These are phyloP conservation scores for Erythrocercus mccallii DNA, from an alignment of 2,113 vertebrate species.

Conservation along the genomic window DNA sequence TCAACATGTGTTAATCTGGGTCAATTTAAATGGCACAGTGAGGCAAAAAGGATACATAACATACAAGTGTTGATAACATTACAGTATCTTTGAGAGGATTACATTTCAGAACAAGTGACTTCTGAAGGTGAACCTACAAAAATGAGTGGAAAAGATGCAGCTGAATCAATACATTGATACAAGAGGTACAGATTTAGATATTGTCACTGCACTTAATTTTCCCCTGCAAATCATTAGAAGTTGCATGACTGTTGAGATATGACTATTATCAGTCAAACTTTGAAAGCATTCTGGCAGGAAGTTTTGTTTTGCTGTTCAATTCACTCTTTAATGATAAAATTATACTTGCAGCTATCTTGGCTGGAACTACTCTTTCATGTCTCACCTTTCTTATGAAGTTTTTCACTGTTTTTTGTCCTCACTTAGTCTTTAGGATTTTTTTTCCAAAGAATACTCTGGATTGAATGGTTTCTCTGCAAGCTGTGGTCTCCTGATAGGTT, in stretches of 20 bases:
- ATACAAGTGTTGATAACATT: neutral
- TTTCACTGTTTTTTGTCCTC: neutral
- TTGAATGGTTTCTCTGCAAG: neutral
- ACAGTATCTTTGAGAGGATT: neutral
- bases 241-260: neutral
- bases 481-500: neutral
- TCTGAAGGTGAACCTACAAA: neutral
- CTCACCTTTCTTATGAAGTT: neutral
- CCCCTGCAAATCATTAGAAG: neutral
- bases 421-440: neutral
- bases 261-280: neutral
- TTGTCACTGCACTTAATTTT: neutral
- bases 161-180: neutral
- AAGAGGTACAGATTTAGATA: neutral
- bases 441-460: neutral
- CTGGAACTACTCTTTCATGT: neutral
- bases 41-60: neutral
- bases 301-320: neutral
- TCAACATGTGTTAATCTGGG: neutral
- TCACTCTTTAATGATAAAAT: neutral
- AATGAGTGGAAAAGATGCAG: neutral
- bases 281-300: neutral
- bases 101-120: neutral
- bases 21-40: neutral
- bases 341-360: neutral